phyloP scores from a whole-genome alignment of 2,113 vertebrate species.

The Podarcis muralis region DNA sequence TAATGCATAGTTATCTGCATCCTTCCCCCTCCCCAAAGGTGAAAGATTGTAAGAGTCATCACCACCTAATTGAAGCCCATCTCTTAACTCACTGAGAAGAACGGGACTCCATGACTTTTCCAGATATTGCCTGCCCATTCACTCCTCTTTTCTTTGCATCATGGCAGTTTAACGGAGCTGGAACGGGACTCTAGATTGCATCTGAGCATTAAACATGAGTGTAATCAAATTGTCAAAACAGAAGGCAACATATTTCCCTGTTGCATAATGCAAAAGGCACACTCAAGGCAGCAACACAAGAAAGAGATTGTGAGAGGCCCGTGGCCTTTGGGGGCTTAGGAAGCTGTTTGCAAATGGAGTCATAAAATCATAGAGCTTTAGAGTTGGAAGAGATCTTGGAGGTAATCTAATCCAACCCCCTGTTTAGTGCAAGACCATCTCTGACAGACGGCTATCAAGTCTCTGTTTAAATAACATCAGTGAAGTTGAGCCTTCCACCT shows the following conservation, averaged over 20 bases:
- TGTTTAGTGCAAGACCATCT: background rate
- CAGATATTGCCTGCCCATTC: background rate
- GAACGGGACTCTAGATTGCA: background rate
- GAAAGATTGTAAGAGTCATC: background rate
- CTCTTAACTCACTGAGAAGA: background rate
- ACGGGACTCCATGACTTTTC: background rate
- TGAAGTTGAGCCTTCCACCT: background rate
- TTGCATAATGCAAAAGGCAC: background rate
- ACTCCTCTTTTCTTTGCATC: rapidly evolving
- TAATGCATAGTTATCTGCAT: no score
- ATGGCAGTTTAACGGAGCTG: background rate
- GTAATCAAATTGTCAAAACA: constrained; percentile 28
- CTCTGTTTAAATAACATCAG: background rate
- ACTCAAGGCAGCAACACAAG: background rate
- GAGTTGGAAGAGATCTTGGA: background rate
- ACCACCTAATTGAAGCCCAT: no score
- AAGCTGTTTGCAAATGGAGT: background rate
- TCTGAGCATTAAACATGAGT: background rate
- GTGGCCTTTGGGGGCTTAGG: background rate
- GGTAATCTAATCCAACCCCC: background rate
- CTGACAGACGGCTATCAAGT: background rate
- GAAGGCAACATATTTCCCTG: constrained; percentile 14
- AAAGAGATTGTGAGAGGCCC: background rate
- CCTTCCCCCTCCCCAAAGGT: background rate
- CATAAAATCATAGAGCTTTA: background rate